Conservation (phyloP, 2,797 vertebrate species). For the Emydoidea blandingii region DNA sequence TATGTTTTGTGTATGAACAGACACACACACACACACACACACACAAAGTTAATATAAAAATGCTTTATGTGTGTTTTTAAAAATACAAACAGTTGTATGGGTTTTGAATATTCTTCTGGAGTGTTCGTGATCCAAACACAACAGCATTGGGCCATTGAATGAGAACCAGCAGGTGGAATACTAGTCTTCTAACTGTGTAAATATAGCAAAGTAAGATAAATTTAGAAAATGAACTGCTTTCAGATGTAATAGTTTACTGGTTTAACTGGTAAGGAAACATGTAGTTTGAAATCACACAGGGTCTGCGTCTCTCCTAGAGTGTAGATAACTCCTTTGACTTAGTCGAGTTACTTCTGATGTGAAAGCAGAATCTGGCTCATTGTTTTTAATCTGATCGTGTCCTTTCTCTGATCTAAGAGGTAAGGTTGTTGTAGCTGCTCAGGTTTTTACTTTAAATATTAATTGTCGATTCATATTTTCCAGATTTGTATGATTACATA, state of each 20-base stretch:
- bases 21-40: not conserved
- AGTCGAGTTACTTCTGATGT: not conserved
- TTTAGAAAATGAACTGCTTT: constrained; percentile 6
- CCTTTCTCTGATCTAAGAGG: not conserved
- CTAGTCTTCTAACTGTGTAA: not conserved
- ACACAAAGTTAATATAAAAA: not conserved
- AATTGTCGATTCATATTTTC: not conserved
- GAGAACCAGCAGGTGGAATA: not conserved
- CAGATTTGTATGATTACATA: not conserved
- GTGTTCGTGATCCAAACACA: constrained; percentile 22
- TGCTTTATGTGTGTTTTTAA: not conserved
- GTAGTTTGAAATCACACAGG: not conserved
- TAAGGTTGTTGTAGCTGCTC: not conserved
- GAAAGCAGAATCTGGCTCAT: not conserved
- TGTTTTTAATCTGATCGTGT: not conserved
- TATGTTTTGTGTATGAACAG: not conserved
- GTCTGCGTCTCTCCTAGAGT: not conserved
- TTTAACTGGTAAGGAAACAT: not conserved
- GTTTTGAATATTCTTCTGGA: constrained; percentile 16
- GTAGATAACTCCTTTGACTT: constrained; percentile 25
- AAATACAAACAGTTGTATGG: not conserved
- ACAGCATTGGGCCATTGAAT: constrained; percentile 2
- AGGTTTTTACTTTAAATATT: not conserved
- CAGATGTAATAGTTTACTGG: not conserved
- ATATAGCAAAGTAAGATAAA: not conserved